Evolutionary conservation across 2,113 vertebrate genomes (phyloP), one percentile per base, ranked within the genome.

Genomic region (Forbesichthys papilliferus): DNA sequence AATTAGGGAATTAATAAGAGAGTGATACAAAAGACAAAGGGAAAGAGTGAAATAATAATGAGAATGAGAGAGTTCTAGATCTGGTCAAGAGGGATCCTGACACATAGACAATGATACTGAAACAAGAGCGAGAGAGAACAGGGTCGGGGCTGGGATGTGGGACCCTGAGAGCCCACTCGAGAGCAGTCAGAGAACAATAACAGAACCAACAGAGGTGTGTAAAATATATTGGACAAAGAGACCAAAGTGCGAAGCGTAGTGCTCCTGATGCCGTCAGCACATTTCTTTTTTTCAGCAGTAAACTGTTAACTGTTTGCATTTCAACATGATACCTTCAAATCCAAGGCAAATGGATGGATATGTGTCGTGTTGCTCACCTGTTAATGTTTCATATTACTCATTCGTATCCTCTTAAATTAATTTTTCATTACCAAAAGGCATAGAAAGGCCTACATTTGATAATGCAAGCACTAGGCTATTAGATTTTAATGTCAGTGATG

Each of bases 261-360:
- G 16, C 42, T 75, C 59, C 61, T 3, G 9, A 49, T 66, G 74
- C 60, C 61, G 79, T 76, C 73, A 75, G 27, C 27, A 27, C 27
- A 27, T 27, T 27, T 27, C 27, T 27, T 27, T 27, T 27, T 27
- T 27, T 27, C 27, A 27, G 27, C 27, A 27, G 27, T 27, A 27
- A 27, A 27, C 27, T 27, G 27, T 27, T 27, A 2, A 27, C 27
- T 27, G 27, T 27, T 27, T 27, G 27, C 27, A 27, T 27, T 27
- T 27, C 27, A 27, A 27, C 27, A 27, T 27, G 27, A 27, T 27
- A 27, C 27, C 27, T 27, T 27, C 27, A 27, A 27, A 27, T 27
- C 27, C 27, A 27, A 0, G 27, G 27, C 27, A 27, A 27, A 27
- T 27, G 27, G 27, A 27, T 27, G 27, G 27, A 27, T 27, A 27